These are phyloP conservation scores for Poeciliopsis turneri DNA, from an alignment of 2,797 vertebrate genomes.

Conservation along the genomic window DNA sequence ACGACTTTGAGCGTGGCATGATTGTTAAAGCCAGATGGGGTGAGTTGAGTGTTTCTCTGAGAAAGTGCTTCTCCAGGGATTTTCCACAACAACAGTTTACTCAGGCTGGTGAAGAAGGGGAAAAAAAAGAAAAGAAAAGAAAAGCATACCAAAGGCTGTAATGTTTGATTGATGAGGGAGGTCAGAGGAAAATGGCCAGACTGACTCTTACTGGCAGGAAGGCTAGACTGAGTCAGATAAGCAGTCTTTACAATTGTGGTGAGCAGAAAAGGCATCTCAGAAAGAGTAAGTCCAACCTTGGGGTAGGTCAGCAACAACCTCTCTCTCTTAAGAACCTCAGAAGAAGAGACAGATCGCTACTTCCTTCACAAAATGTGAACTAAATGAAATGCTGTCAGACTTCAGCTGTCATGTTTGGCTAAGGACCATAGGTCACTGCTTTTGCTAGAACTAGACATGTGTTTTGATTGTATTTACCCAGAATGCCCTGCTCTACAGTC, in stretches of 20 bases:
- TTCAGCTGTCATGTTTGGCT: no score
- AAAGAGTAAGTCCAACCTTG: not conserved
- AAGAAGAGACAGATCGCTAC: no score
- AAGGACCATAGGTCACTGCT: no score
- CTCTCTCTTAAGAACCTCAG: no score
- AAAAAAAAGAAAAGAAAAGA: not conserved
- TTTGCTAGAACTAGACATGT: no score
- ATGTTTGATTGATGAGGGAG: conserved; percentile 6
- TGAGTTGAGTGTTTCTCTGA: conserved; percentile 13
- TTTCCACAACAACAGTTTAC: conserved; percentile 16
- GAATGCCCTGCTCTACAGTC: no score
- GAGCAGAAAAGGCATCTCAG: conserved; percentile 1
- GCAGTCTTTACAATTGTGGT: not conserved
- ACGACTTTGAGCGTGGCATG: conserved; percentile 23
- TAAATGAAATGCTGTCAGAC: no score
- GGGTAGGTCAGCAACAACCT: not conserved
- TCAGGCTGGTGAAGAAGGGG: not conserved
- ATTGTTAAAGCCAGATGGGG: conserved; percentile 21
- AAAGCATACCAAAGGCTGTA: not conserved
- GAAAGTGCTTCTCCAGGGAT: conserved; percentile 11
- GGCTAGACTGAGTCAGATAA: not conserved
- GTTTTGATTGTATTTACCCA: no score
- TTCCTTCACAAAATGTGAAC: no score
- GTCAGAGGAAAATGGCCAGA: conserved; percentile 12
- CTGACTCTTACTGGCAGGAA: not conserved